Conservation (phyloP, 1,140 invertebrate species). For the Wasmannia auropunctata region DNA sequence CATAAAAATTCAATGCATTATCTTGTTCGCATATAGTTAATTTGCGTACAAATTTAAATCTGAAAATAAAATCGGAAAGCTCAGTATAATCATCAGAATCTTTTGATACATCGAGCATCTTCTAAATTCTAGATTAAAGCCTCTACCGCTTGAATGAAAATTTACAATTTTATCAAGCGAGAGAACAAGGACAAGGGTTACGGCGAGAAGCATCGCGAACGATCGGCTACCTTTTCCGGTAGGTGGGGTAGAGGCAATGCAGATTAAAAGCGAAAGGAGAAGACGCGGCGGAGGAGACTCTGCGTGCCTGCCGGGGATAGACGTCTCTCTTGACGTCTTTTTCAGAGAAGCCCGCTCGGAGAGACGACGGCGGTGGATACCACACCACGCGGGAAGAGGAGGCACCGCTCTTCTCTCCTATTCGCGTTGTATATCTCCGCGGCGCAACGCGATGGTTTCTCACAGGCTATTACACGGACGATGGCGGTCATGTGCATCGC, state of each 20-base stretch:
- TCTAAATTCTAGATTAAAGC: not conserved
- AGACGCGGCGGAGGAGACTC: constrained; percentile 50
- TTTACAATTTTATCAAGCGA: not conserved
- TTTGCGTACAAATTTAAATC: not conserved
- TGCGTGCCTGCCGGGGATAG: constrained; percentile 45
- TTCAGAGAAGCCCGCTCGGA: constrained; percentile 40
- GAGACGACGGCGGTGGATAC: constrained; percentile 49
- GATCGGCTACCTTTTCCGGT: constrained; percentile 66
- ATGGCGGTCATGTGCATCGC: constrained; percentile 54
- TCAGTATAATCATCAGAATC: too few relatives aligned
- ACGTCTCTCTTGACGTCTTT: constrained; percentile 67
- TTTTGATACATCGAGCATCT: not conserved
- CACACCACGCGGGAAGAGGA: not conserved
- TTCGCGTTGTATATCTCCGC: constrained; percentile 65
- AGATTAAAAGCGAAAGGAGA: constrained; percentile 80
- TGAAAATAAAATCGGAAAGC: not conserved
- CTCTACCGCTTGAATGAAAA: not conserved
- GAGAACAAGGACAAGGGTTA: not conserved
- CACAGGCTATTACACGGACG: constrained; percentile 68
- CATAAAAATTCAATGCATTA: not conserved
- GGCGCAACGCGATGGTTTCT: constrained; percentile 72
- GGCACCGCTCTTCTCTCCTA: constrained; percentile 35
- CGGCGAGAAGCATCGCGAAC: constrained; percentile 30
- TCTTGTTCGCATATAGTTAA: not conserved
- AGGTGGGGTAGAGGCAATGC: constrained; percentile 65